A percentile compares a stretch with the other conserved stretches of the same genome.
Conservation (phyloP, 2,888 invertebrate genomes). For the Lamellibrachia satsuma region DNA sequence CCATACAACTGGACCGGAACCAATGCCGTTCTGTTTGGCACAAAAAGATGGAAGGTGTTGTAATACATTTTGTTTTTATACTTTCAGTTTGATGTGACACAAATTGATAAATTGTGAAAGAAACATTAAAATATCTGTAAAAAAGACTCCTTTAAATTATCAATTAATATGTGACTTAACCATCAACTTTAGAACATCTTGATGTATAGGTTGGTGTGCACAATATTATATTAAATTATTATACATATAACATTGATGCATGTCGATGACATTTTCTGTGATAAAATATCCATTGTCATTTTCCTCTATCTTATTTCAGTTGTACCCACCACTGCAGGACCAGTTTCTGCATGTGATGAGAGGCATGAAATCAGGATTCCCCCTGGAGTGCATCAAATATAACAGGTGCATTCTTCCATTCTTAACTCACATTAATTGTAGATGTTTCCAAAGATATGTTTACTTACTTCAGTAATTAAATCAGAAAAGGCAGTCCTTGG, state of each 20-base stretch:
- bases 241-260: background rate
- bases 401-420: conserved; percentile 53
- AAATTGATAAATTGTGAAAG: no score
- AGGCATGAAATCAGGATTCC: conserved; percentile 56
- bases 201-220: background rate
- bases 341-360: conserved; percentile 50
- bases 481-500: no score
- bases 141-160: no score
- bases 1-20: conserved; percentile 66
- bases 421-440: conserved; percentile 14
- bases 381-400: conserved; percentile 62
- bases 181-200: no score
- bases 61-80: background rate
- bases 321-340: conserved; percentile 65
- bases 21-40: conserved; percentile 61
- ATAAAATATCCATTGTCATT: background rate
- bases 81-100: no score
- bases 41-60: conserved; percentile 62
- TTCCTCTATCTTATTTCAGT: conserved; percentile 39
- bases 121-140: no score
- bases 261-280: background rate
- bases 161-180: no score
- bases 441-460: no score
- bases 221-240: background rate
- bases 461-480: no score